Conservation (phyloP, 2,797 vertebrate genomes). For the Chelon auratus region DNA sequence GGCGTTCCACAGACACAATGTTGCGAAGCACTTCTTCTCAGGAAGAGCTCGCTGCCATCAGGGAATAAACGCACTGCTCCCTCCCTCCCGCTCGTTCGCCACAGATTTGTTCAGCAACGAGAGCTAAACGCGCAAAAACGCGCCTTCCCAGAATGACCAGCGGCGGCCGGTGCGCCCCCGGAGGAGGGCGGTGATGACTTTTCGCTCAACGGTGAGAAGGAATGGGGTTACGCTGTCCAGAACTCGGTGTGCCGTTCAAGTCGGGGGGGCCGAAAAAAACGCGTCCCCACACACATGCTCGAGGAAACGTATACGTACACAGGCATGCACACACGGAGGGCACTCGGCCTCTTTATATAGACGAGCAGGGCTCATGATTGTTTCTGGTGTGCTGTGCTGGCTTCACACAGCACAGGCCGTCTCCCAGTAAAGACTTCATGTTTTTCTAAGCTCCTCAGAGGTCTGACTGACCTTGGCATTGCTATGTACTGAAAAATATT, state of each 20-base stretch:
- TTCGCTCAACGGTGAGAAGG: slow-evolving; percentile 42
- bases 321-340: neutral
- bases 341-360: neutral
- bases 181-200: slow-evolving; percentile 47
- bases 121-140: slow-evolving; percentile 28
- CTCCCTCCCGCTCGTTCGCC: neutral
- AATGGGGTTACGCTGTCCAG: slow-evolving; percentile 49
- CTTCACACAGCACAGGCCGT: slow-evolving; percentile 1
- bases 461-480: slow-evolving; percentile 33
- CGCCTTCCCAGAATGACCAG: slow-evolving; percentile 36
- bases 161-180: slow-evolving; percentile 24
- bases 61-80: slow-evolving; percentile 42
- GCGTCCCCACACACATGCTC: neutral
- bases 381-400: slow-evolving; percentile 2
- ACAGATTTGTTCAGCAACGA: slow-evolving; percentile 43
- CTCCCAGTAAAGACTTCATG: slow-evolving; percentile 2
- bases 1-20: slow-evolving; percentile 6
- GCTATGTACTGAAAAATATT: neutral
- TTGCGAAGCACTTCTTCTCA: slow-evolving; percentile 26
- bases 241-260: slow-evolving; percentile 21
- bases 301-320: neutral
- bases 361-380: neutral
- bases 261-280: slow-evolving; percentile 12
- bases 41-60: slow-evolving; percentile 17
- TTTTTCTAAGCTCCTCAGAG: slow-evolving; percentile 18